Conservation (phyloP, 2,113 vertebrate species). For the Crocuta crocuta region DNA sequence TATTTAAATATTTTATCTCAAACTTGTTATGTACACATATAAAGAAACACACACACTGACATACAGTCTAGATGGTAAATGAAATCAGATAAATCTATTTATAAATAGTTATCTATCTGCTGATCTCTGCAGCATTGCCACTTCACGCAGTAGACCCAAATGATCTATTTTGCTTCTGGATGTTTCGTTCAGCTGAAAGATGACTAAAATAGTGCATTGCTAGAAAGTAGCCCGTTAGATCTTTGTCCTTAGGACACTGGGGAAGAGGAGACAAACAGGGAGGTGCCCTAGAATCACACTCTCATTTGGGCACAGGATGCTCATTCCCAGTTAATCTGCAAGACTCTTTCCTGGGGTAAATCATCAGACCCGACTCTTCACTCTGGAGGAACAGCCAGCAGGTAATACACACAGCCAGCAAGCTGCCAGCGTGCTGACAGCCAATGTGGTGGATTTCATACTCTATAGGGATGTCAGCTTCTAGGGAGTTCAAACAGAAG, state of each 20-base stretch:
- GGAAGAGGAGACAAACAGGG: constrained; percentile 62
- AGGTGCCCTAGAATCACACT: constrained; percentile 5
- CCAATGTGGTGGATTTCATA: constrained; percentile 70
- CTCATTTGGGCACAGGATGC: background rate
- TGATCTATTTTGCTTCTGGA: constrained; percentile 82
- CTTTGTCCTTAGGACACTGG: constrained; percentile 78
- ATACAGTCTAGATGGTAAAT: constrained; percentile 42
- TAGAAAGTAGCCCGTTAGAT: constrained; percentile 75
- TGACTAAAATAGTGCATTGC: constrained; percentile 72
- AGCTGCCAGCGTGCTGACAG: constrained; percentile 80
- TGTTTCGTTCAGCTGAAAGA: constrained; percentile 82
- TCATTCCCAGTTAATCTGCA: constrained; percentile 26
- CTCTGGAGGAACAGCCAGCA: constrained; percentile 62
- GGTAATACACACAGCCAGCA: constrained; percentile 52
- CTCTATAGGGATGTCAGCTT: constrained; percentile 79
- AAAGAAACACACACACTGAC: background rate
- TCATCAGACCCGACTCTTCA: constrained; percentile 49
- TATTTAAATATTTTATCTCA: constrained; percentile 2
- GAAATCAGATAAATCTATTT: constrained; percentile 77
- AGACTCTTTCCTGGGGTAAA: constrained; percentile 54
- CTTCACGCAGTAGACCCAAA: constrained; percentile 60
- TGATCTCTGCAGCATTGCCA: constrained; percentile 69
- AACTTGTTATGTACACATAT: background rate
- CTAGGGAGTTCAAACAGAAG: constrained; percentile 79
- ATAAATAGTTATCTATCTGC: constrained; percentile 74